These are phyloP conservation scores for Beris morrisii DNA, from an alignment of 2,888 invertebrate genomes.

Conservation along the genomic window DNA sequence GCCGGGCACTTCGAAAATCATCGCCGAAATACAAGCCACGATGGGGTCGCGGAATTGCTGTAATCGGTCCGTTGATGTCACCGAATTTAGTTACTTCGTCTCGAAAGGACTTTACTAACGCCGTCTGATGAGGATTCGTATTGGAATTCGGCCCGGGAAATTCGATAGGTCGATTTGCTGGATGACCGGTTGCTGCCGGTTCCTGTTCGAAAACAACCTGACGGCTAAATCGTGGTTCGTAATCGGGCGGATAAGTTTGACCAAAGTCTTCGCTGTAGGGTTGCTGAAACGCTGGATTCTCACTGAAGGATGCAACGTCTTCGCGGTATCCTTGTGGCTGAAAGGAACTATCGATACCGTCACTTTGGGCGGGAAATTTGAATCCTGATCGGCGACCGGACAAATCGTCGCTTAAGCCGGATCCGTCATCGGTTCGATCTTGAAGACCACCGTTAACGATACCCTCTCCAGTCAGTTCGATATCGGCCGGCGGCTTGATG, in stretches of 20 bases:
- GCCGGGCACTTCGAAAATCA: constrained; percentile 43
- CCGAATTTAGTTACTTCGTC: constrained; percentile 57
- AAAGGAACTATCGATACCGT: constrained; percentile 52
- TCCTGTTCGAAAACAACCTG: constrained; percentile 50
- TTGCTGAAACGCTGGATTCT: constrained; percentile 45
- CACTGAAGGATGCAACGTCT: constrained; percentile 51
- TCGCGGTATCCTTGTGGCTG: constrained; percentile 55
- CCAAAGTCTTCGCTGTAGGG: constrained; percentile 50
- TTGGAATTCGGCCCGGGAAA: constrained; percentile 51
- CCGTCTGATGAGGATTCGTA: constrained; percentile 49
- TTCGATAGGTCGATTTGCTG: constrained; percentile 48
- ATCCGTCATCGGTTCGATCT: constrained; percentile 46
- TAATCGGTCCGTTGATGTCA: constrained; percentile 55
- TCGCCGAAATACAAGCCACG: constrained; percentile 52
- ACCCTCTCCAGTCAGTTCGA: constrained; percentile 44
- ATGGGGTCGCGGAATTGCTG: constrained; percentile 51
- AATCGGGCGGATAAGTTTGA: constrained; percentile 35
- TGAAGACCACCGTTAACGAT: constrained; percentile 44
- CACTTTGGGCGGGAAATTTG: constrained; percentile 53
- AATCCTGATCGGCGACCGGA: constrained; percentile 55
- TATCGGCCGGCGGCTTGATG: constrained; percentile 49
- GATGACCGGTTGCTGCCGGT: constrained; percentile 7
- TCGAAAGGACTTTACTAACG: constrained; percentile 48
- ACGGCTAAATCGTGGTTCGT: constrained; percentile 49
- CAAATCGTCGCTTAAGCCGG: constrained; percentile 42